Evolutionary conservation across 1,140 invertebrate species (phyloP).

Genomic region (Drosophila eugracilis): DNA sequence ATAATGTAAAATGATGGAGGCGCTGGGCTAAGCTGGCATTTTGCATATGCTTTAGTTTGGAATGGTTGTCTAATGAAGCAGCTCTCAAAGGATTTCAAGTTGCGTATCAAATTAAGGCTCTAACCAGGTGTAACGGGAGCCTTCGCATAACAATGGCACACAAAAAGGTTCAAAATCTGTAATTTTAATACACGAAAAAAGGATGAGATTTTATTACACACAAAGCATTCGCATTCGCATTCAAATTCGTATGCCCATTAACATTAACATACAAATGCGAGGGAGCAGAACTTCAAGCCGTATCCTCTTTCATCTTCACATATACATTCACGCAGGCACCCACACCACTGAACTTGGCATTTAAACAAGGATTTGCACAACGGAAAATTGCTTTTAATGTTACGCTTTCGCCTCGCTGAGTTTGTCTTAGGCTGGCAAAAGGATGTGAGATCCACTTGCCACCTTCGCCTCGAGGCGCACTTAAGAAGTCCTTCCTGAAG

Average conservation of each 20-base stretch:
- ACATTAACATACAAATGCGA: slow-evolving; percentile 71
- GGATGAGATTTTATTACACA: slow-evolving; percentile 68
- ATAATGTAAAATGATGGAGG: slow-evolving; percentile 58
- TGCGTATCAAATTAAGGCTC: slow-evolving; percentile 50
- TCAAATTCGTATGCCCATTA: slow-evolving; percentile 65
- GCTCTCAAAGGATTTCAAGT: slow-evolving; percentile 40
- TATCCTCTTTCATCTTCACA: slow-evolving; percentile 52
- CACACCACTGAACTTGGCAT: slow-evolving; percentile 49
- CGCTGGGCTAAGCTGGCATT: slow-evolving; percentile 23
- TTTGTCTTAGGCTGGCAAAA: slow-evolving; percentile 46
- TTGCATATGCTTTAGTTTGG: slow-evolving; percentile 41
- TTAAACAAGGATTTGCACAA: slow-evolving; percentile 75
- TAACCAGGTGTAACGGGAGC: slow-evolving; percentile 53
- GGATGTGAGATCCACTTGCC: slow-evolving; percentile 9
- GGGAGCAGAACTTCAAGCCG: slow-evolving; percentile 31
- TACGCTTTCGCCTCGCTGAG: slow-evolving; percentile 50
- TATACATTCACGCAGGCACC: slow-evolving; percentile 2
- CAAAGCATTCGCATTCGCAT: slow-evolving; percentile 57
- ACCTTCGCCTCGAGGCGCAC: slow-evolving; percentile 3
- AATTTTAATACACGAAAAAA: slow-evolving; percentile 62
- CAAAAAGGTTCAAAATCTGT: slow-evolving; percentile 65
- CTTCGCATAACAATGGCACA: slow-evolving; percentile 40
- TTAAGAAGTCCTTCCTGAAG: slow-evolving; percentile 12
- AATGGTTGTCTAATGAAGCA: slow-evolving; percentile 51
- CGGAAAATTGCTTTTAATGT: slow-evolving; percentile 77